Conservation (phyloP, 2,888 invertebrate species). For the Orchesella flavescens region DNA sequence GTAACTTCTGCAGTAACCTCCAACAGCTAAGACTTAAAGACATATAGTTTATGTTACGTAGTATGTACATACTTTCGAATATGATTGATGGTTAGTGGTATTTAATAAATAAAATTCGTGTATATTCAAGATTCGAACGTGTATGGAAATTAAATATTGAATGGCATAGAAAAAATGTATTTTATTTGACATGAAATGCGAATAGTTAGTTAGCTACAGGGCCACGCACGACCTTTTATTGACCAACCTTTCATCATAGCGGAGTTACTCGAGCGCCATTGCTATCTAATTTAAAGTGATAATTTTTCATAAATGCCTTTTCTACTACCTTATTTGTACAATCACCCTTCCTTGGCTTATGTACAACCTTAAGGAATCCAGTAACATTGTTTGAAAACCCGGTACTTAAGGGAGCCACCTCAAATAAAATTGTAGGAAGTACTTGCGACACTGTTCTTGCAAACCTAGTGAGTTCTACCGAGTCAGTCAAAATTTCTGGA, state of each 20-base stretch:
- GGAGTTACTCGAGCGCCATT: conserved; percentile 34
- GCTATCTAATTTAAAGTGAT: conserved; percentile 50
- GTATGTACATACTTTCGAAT: too few species aligned
- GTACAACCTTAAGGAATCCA: conserved; percentile 41
- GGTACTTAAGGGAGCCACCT: conserved; percentile 39
- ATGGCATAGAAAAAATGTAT: too few species aligned
- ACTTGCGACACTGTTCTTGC: conserved; percentile 8
- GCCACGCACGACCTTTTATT: too few species aligned
- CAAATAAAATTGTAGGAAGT: conserved; percentile 25
- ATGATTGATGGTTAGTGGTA: too few species aligned
- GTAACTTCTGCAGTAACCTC: too few species aligned
- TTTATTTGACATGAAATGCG: too few species aligned
- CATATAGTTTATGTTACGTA: too few species aligned
- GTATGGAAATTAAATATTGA: too few species aligned
- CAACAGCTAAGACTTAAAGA: too few species aligned
- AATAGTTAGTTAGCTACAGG: too few species aligned
- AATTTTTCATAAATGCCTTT: conserved; percentile 28
- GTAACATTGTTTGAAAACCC: conserved; percentile 48
- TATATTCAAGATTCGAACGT: too few species aligned
- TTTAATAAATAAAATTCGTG: too few species aligned
- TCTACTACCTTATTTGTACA: not conserved
- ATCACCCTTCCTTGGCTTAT: conserved; percentile 11
- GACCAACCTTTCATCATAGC: not conserved
- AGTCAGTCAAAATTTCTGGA: conserved; percentile 14
- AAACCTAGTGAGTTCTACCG: conserved; percentile 21